These are phyloP conservation scores for Eristalinus sepulchralis DNA, from an alignment of 2,888 invertebrate genomes.

Conservation along the genomic window DNA sequence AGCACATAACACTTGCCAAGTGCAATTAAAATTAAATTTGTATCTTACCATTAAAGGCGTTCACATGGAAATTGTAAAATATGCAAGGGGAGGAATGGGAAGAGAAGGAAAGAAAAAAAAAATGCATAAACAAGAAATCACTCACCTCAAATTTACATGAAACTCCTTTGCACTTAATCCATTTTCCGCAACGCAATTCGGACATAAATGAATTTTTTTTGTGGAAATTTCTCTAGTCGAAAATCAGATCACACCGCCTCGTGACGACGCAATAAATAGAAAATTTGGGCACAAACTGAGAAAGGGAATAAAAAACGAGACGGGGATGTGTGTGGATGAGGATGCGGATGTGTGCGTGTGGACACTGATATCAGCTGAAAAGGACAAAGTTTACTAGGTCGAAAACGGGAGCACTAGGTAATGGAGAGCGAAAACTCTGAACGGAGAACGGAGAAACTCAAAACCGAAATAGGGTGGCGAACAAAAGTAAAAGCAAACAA, in stretches of 20 bases:
- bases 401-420: not conserved
- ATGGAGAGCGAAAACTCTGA: not conserved
- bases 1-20: not conserved
- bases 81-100: not conserved
- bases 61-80: not conserved
- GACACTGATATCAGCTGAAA: slow-evolving; percentile 20
- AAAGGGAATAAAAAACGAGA: not conserved
- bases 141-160: slow-evolving; percentile 69
- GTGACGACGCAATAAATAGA: slow-evolving; percentile 46
- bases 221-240: not conserved
- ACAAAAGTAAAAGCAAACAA: slow-evolving; percentile 14
- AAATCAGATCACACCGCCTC: slow-evolving; percentile 12
- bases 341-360: not conserved
- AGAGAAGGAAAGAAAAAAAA: not conserved
- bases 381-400: slow-evolving; percentile 64
- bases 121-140: not conserved
- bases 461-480: slow-evolving; percentile 8
- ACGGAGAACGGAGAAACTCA: not conserved
- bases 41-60: not conserved
- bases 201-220: slow-evolving; percentile 69
- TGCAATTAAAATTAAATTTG: not conserved
- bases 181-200: slow-evolving; percentile 69
- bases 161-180: slow-evolving; percentile 69
- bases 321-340: not conserved
- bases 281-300: slow-evolving; percentile 18